Conservation (phyloP, 2,797 vertebrate genomes). For the Taenioides sp. region DNA sequence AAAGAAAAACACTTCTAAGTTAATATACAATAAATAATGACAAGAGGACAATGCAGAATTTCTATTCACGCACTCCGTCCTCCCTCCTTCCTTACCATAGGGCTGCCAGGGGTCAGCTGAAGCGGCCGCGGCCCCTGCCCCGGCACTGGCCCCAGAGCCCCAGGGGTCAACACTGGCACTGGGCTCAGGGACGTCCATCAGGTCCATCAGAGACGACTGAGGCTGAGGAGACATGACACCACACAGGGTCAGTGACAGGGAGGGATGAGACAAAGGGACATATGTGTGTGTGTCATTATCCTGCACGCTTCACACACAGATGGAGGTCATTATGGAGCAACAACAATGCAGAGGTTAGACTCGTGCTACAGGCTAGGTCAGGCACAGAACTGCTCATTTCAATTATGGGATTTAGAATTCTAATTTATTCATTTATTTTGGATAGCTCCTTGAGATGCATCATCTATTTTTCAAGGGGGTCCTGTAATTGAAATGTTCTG, state of each 20-base stretch:
- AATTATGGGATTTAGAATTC: not conserved
- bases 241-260: not conserved
- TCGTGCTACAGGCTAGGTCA: not conserved
- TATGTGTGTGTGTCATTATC: conserved; percentile 13
- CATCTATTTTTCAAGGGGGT: no score
- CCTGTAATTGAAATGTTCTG: not conserved
- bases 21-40: not conserved
- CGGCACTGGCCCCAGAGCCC: conserved; percentile 27
- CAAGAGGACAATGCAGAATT: not conserved
- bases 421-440: no score
- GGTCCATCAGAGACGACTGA: conserved; percentile 71
- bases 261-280: not conserved
- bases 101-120: conserved; percentile 70
- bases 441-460: no score
- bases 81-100: conserved; percentile 59
- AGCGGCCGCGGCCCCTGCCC: conserved; percentile 32
- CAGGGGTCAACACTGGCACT: conserved; percentile 62
- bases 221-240: conserved; percentile 53
- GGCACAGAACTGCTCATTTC: conserved; percentile 16
- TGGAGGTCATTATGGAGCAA: conserved; percentile 4
- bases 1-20: not conserved
- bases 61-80: not conserved
- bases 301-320: conserved; percentile 4
- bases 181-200: conserved; percentile 68
- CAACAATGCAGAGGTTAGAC: conserved; percentile 23